Base-by-base conservation (phyloP, 2,797 vertebrate genomes). In the Coilia nasus region DNA sequence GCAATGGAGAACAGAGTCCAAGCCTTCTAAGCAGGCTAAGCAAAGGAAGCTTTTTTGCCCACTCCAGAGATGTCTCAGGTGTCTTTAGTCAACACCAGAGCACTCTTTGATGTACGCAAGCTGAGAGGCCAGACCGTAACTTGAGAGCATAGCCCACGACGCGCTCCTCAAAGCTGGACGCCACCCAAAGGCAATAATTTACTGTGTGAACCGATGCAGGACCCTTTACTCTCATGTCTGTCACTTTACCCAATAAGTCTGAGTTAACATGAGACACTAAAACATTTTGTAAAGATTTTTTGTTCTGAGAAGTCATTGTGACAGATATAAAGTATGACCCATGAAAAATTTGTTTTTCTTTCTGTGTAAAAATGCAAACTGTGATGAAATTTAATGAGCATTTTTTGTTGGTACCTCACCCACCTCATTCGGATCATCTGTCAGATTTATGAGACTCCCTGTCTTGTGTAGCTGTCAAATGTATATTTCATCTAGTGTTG, bases 101-200 rank as follows among this genome's bases (percentile, higher is more conserved):
- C 28, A 15, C 12, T 31, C 64, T 71, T 31, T 71, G 64, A 71
- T 71, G 64, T 71, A 25, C 31, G 64, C 28, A 71, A 31, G 64
- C 25, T 1, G 60, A 71, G 64, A 71, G 28, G 64, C 25, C 64
- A 71, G 64, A 71, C 64, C 15, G 64, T 71, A 71, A 71, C 64
- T 31, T 3, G 64, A 71, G 28, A 71, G 28, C 15, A 14, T 71
- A 11, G 28, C 64, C 28, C 15, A 4, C 28, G 11, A 15, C 28
- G 12, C 28, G 12, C 31, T 25, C 3, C 25, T 71, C 64, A 71
- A 35, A 11, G 14, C 25, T 71, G 23, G 62, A 25, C 23, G 23
- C 62, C 3, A 28, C 10, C 62, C 62, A 64, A 25, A 28, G 62
- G 62, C 62, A 64, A 28, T 64, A 11, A 64, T 64, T 28, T 64